Percentiles rank a stretch among this genome's conserved stretches.
These are phyloP conservation scores for Tetramorium alpestre DNA, from an alignment of 1,140 invertebrate species.

Conservation along the genomic window DNA sequence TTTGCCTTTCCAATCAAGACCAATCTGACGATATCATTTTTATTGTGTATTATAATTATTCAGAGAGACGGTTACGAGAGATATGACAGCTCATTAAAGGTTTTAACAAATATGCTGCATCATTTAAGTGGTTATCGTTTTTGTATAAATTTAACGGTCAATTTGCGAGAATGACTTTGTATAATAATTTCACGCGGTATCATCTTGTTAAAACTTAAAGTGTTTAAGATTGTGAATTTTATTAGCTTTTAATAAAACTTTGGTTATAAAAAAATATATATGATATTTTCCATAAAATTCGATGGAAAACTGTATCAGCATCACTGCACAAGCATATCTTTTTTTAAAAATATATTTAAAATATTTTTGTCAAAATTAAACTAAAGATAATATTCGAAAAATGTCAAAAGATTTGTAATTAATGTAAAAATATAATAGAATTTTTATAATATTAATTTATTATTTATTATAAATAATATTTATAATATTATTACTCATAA, in stretches of 20 bases:
- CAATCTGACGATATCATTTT: neutral
- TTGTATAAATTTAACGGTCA: constrained; percentile 10
- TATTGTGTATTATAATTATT: constrained; percentile 30
- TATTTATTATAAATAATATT: too few species aligned
- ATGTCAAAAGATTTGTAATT: neutral
- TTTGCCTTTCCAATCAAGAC: neutral
- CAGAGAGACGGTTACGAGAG: neutral
- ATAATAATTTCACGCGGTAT: neutral
- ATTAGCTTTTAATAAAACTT: neutral
- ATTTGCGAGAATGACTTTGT: constrained; percentile 38
- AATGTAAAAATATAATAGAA: neutral
- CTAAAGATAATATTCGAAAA: neutral
- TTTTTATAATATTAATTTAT: neutral
- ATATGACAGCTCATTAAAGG: constrained; percentile 34
- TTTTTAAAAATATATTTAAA: neutral
- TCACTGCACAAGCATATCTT: neutral
- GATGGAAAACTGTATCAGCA: neutral
- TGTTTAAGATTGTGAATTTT: neutral
- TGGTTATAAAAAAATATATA: neutral
- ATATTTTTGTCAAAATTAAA: neutral
- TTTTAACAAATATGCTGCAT: constrained; percentile 10
- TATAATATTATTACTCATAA: neutral
- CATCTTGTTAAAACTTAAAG: neutral
- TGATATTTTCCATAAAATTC: neutral
- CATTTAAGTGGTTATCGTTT: neutral